A percentile compares a stretch with the other conserved stretches of the same genome.
Evolutionary conservation across 1,140 invertebrate species (phyloP).

Genomic region (Maniola jurtina): DNA sequence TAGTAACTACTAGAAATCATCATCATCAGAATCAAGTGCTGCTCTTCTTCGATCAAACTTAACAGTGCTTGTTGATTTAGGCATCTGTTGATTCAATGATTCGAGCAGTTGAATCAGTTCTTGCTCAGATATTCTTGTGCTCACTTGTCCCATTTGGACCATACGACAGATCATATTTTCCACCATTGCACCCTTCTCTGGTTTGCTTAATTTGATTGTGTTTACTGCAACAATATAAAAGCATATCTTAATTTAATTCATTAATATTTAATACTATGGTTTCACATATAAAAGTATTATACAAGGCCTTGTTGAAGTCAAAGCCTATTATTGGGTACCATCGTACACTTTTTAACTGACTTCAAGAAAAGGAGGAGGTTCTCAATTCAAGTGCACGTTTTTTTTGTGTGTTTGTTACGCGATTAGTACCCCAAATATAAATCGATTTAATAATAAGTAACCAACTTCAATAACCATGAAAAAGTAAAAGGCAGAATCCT

Average conservation of each 20-base stretch:
- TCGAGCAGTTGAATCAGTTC: slow-evolving; percentile 92
- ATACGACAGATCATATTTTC: slow-evolving; percentile 96
- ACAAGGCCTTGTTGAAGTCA: too few species aligned
- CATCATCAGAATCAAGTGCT: slow-evolving; percentile 91
- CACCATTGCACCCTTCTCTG: slow-evolving; percentile 96
- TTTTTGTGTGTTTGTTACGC: too few species aligned
- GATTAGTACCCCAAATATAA: too few species aligned
- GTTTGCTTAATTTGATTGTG: slow-evolving; percentile 95
- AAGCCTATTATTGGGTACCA: too few species aligned
- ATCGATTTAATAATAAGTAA: too few species aligned
- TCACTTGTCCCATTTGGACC: slow-evolving; percentile 92
- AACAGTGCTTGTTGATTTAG: slow-evolving; percentile 88
- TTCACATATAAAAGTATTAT: too few species aligned
- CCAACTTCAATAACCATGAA: too few species aligned
- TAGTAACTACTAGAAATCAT: slow-evolving; percentile 52
- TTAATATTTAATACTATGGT: background rate
- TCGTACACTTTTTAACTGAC: too few species aligned
- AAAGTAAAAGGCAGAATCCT: too few species aligned
- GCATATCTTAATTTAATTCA: background rate
- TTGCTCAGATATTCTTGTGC: slow-evolving; percentile 89
- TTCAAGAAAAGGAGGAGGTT: too few species aligned
- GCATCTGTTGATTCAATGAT: slow-evolving; percentile 90
- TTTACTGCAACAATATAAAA: slow-evolving; percentile 85
- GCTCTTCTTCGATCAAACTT: slow-evolving; percentile 93
- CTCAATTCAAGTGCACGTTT: too few species aligned